Evolutionary conservation across 2,113 vertebrate genomes (phyloP), one percentile per base, ranked within the genome.

Genomic region (Epinephelus moara): DNA sequence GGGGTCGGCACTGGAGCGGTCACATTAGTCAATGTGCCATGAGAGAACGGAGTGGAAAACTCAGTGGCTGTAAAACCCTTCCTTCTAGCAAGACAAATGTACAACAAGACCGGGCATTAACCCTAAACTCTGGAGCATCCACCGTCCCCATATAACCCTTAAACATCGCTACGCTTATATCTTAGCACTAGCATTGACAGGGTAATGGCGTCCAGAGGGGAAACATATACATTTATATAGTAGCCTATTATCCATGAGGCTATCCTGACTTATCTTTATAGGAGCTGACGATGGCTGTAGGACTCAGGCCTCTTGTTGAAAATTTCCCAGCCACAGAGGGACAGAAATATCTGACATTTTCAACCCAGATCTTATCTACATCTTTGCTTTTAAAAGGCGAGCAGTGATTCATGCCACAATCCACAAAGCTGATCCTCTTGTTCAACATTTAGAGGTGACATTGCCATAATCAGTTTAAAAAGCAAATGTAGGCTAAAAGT

Each of bases 11-110:
- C 67, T 79, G 61, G 68, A 79, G 85, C 63, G 73, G 84, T 78
- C 87, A 78, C 81, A 89, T 90, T 84, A 86, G 77, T 92, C 85
- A 81, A 75, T 85, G 87, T 89, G 83, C 81, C 85, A 88, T 53
- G 71, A 85, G 69, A 92, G 79, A 90, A 71, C n/a, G 17, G 74
- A 85, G 80, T 63, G 84, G 87, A 89, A 90, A 90, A 88, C 69
- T 86, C 89, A 84, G 71, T 55, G 81, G 75, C 89, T 81, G 77
- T 85, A 87, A 92, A 90, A 87, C 62, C 53, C 81, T 87, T 78
- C 75, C 80, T 80, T 85, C 70, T n/a, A 66, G 77, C 70, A 56
- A 75, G 69, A 88, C 25, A 6, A 86, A 87, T 87, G 70, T 80
- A 75, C 68, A 80, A 81, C 66, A 73, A 84, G 77, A 25, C 17